Evolutionary conservation across 2,888 invertebrate species (phyloP), one percentile per base, ranked within the genome.

Genomic region (Drosophila nr. fundita): DNA sequence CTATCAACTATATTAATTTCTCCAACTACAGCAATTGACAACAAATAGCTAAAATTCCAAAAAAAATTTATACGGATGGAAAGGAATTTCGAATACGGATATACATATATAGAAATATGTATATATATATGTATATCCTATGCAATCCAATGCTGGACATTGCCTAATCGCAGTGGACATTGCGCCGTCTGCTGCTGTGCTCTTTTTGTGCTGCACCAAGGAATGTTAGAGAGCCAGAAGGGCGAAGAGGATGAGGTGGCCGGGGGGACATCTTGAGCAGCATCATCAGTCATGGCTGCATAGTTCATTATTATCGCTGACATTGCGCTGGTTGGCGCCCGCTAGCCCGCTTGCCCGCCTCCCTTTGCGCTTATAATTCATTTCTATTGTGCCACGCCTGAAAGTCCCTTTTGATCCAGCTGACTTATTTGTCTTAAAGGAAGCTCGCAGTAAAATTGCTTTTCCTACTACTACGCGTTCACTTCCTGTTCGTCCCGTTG

Each of bases 401-500:
- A 82, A 86, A 90, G 89, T 86, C 83, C 80, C 90, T 91, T 91
- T 91, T 91, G 89, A 91, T 91, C 90, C 91, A 78, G 78, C 83
- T 83, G 89, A 91, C 91, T 91, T 91, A 91, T 91, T 91, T 91
- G 91, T 91, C 92, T 91, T 84, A 82, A 82, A 87, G 92, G 90
- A 91, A 91, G 83, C 90, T 90, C 79, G 71, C 84, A 91, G 83
- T 83, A 80, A 91, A 91, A 91, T 91, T 91, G 92, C 91, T 91
- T 91, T 90, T 90, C 90, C 87, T 87, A 76, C 75, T 78, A 82
- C 55, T 55, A 55, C 73, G 88, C 83, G 73, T 74, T 71, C 80
- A 72, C 90, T 87, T 90, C 88, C 90, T 89, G 90, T 81, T 87
- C 45, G 4, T 15, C 15, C 15, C 21, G 13, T 21, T 13, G 21